Conservation (phyloP, 2,113 vertebrate species). For the Todiramphus saurophagus region DNA sequence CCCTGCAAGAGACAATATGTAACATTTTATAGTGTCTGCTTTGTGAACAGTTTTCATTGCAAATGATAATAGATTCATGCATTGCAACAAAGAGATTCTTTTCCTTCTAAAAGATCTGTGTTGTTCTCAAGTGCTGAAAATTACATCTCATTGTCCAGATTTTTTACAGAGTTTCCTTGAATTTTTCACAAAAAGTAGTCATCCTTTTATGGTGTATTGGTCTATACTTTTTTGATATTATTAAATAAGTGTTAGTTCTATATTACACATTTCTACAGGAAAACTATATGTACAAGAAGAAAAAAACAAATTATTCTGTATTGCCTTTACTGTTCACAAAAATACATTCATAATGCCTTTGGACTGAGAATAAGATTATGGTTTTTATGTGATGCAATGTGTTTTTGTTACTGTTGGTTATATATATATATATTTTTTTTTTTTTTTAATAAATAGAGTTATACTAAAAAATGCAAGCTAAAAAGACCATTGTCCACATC, state of each 20-base stretch:
- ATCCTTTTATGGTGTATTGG: background rate
- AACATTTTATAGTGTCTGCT: background rate
- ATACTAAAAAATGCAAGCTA: background rate
- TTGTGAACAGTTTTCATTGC: background rate
- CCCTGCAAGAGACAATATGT: background rate
- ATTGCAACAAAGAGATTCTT: background rate
- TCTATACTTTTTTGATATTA: background rate
- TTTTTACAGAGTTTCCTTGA: background rate
- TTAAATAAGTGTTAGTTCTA: background rate
- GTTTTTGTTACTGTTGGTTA: background rate
- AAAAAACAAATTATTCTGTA: background rate
- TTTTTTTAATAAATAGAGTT: background rate
- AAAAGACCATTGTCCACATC: background rate
- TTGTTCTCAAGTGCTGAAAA: background rate
- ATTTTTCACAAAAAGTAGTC: background rate
- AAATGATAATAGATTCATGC: background rate
- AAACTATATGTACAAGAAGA: background rate
- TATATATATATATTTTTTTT: background rate
- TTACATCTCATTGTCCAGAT: background rate
- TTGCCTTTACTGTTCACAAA: background rate
- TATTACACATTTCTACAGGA: background rate
- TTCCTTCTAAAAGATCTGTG: background rate
- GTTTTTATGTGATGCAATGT: background rate
- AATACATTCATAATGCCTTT: background rate
- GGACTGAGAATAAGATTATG: background rate